A percentile compares a stretch with the other conserved stretches of the same genome.
Conservation (phyloP, 1,140 invertebrate species). For the Meloidogyne exigua region DNA sequence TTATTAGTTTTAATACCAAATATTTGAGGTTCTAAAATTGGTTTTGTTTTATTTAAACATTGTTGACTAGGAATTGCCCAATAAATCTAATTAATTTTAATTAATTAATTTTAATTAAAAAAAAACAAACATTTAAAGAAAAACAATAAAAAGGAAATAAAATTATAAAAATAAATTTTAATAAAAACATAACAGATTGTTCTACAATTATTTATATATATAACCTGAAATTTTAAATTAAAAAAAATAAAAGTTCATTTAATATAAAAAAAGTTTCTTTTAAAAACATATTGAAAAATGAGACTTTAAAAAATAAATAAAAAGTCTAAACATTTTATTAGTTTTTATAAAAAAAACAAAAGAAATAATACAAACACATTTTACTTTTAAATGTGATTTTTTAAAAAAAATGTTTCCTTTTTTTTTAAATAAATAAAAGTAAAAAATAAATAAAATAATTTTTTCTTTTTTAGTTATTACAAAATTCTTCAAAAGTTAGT, state of each 20-base stretch:
- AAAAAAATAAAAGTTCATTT: too few relatives aligned
- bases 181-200: too few relatives aligned
- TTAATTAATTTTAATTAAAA: not conserved
- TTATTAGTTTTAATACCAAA: constrained; percentile 39
- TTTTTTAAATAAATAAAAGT: too few relatives aligned
- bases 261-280: too few relatives aligned
- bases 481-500: constrained; percentile 36
- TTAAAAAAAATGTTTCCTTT: too few relatives aligned
- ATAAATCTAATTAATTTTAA: constrained; percentile 24
- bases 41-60: constrained; percentile 21
- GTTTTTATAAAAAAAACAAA: not conserved
- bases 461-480: constrained; percentile 6
- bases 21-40: constrained; percentile 24
- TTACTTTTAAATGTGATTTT: not conserved
- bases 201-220: too few relatives aligned
- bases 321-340: too few relatives aligned
- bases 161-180: constrained; percentile 4
- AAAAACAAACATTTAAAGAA: not conserved
- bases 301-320: not conserved
- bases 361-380: not conserved
- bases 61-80: constrained; percentile 37
- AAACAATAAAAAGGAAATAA: not conserved
- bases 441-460: too few relatives aligned
- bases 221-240: too few relatives aligned
- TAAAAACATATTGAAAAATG: not conserved